Percentiles rank a stretch among this genome's conserved stretches.
These are phyloP conservation scores for Tragopan temminckii DNA, from an alignment of 2,797 vertebrate genomes.

Conservation along the genomic window DNA sequence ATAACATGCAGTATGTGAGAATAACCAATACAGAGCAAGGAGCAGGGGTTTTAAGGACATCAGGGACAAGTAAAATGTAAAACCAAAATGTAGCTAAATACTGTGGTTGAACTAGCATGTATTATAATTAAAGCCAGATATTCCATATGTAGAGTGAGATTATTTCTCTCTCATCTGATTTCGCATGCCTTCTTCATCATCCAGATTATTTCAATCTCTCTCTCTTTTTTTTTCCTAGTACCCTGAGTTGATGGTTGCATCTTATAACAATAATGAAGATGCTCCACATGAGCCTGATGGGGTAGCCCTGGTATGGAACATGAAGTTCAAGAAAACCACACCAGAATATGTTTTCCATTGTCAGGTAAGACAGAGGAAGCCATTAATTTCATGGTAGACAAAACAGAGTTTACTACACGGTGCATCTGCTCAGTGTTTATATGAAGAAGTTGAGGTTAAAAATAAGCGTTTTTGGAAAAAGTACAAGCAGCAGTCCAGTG, in stretches of 20 bases:
- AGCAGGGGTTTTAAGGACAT: background rate
- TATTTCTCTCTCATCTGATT: slow-evolving; percentile 31
- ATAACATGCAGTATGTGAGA: background rate
- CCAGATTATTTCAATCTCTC: background rate
- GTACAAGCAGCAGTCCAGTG: slow-evolving; percentile 63
- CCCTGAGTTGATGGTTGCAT: slow-evolving; percentile 95
- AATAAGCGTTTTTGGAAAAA: slow-evolving; percentile 71
- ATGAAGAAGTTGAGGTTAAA: slow-evolving; percentile 63
- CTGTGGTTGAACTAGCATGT: background rate
- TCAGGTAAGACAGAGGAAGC: slow-evolving; percentile 86
- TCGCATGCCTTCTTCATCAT: background rate
- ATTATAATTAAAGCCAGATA: slow-evolving; percentile 56
- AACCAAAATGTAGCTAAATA: background rate
- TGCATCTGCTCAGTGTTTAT: slow-evolving; percentile 38
- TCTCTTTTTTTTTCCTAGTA: slow-evolving; percentile 83
- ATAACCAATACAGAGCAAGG: background rate
- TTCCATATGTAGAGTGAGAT: background rate
- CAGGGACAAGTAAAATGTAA: background rate
- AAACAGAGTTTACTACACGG: slow-evolving; percentile 17
- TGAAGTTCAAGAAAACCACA: slow-evolving; percentile 98
- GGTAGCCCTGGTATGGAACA: slow-evolving; percentile 96
- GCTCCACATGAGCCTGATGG: slow-evolving; percentile 97
- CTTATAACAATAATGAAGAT: slow-evolving; percentile 97
- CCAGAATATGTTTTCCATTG: slow-evolving; percentile 98
- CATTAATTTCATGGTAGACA: slow-evolving; percentile 37